Base-by-base conservation (phyloP, 2,888 invertebrate species). In the Neoaliturus tenellus region DNA sequence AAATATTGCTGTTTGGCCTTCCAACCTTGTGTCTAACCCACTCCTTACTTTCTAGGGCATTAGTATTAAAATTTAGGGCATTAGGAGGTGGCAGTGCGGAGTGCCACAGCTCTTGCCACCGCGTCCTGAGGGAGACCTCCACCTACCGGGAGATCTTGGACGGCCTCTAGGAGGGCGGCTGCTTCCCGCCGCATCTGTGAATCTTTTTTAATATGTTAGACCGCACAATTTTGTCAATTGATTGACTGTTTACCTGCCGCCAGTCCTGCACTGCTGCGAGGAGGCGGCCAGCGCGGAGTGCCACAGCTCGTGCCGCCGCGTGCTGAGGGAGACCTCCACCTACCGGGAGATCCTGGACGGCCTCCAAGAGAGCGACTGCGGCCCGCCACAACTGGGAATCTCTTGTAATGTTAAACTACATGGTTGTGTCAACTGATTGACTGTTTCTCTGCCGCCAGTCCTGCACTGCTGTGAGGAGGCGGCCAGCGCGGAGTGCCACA, bases 241-340 rank as follows among this genome's bases (percentile, higher is more conserved):
- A n/a, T n/a, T n/a, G n/a, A n/a, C n/a, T n/a, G n/a, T n/a, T n/a
- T n/a, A n/a, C n/a, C n/a, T n/a, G n/a, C n/a, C n/a, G n/a, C n/a
- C 89, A 98, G 98, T 96, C 92, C 89, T 97, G 31, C 95, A 95
- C 48, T 98, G 98, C 90, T 98, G 98, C 89, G 95, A 96, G 44
- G 94, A 95, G 90, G 95, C 96, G 0, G 92, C 92, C 25, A 93
- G 93, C 58, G 91, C 92, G 28, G 92, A 93, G 86, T 98, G 98
- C 87, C 92, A 95, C 81, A 93, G 93, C 48, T 94, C 95, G 0
- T 98, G 98, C 89, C 93, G 94, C 73, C 92, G 92, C 2, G 93
- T 94, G 0, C 91, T 98, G 1, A 93, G 93, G 55, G 92, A 92
- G 5, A 92, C 92, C 84, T 93, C 93, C 39, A 90, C 91, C 23